Percentiles rank a stretch among this genome's conserved stretches.
phyloP scores from a whole-genome alignment of 2,888 invertebrate species.

The Lepidocyrtinus sp. region DNA sequence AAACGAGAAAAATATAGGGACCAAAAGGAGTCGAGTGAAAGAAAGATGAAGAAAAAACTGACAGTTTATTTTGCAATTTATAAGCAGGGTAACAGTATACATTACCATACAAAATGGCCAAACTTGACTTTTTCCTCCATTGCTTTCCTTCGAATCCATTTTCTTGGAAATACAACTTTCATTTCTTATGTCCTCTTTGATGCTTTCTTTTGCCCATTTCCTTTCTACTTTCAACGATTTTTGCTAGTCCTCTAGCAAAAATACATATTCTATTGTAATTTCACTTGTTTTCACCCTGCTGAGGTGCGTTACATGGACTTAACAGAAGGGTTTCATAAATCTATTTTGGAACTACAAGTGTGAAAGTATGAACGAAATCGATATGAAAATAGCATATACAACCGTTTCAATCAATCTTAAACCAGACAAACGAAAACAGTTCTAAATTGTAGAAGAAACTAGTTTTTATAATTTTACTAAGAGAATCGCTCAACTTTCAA shows the following conservation, averaged over 20 bases:
- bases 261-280: background rate
- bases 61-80: conserved; percentile 61
- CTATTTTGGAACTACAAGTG: no score
- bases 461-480: no score
- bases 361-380: no score
- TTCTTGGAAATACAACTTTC: conserved; percentile 47
- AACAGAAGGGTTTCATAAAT: no score
- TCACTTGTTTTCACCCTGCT: no score
- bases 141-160: conserved; percentile 44
- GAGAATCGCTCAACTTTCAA: no score
- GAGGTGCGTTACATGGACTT: no score
- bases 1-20: conserved; percentile 28
- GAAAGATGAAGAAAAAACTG: conserved; percentile 56
- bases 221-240: conserved; percentile 2
- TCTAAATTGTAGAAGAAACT: no score
- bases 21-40: conserved; percentile 27
- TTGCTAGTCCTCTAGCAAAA: no score
- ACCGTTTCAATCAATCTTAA: no score
- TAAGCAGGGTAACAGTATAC: conserved; percentile 57
- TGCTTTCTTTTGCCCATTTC: background rate
- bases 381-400: no score
- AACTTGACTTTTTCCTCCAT: conserved; percentile 49
- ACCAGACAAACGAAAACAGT: no score
- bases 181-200: conserved; percentile 19
- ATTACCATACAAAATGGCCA: conserved; percentile 56